Evolutionary conservation across 1,140 invertebrate species (phyloP).

Genomic region (Pomacea maculata): DNA sequence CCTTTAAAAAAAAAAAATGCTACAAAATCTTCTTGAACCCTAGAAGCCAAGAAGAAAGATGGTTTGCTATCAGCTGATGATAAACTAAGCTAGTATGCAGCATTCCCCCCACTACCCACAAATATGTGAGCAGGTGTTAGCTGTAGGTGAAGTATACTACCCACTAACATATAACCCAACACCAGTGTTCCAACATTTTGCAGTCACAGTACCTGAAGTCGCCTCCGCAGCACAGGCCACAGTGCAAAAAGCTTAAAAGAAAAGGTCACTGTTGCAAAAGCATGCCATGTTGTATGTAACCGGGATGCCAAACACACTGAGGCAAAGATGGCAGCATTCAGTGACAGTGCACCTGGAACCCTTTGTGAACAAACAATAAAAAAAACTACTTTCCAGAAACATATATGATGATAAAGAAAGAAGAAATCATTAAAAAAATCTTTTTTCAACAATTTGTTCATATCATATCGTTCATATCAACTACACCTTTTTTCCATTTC

Average conservation of each 20-base stretch:
- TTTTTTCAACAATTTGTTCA: too few relatives aligned
- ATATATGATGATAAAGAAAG: not conserved
- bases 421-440: not conserved
- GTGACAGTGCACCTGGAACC: constrained; percentile 76
- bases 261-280: constrained; percentile 86
- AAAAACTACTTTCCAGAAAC: not conserved
- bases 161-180: not conserved
- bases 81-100: too few relatives aligned
- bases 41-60: too few relatives aligned
- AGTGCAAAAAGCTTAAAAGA: constrained; percentile 89
- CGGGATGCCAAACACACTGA: constrained; percentile 94
- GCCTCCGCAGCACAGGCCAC: constrained; percentile 81
- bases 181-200: not conserved
- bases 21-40: too few relatives aligned
- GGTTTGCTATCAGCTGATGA: too few relatives aligned
- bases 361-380: constrained; percentile 66
- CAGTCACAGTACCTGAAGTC: constrained; percentile 52
- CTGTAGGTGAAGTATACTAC: not conserved
- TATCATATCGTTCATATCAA: not conserved
- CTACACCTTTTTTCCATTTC: not conserved
- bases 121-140: not conserved
- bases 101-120: too few relatives aligned
- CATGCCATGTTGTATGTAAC: constrained; percentile 81
- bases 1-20: too few relatives aligned
- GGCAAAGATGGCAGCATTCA: constrained; percentile 92